Evolutionary conservation across 2,797 vertebrate species (phyloP).

Genomic region (Eulemur coronatus): DNA sequence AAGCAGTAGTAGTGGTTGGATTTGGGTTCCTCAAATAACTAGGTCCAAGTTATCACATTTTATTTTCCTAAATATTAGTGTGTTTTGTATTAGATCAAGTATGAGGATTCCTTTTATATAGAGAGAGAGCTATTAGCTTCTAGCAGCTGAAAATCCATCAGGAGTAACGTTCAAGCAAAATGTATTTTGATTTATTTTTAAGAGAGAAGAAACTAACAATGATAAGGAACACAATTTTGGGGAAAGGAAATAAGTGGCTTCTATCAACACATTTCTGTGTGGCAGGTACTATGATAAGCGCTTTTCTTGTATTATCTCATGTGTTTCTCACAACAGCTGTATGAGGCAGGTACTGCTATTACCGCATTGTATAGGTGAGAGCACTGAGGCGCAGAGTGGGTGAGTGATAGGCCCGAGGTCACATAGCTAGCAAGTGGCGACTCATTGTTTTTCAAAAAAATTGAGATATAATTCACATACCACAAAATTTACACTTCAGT

Average conservation of each 20-base stretch:
- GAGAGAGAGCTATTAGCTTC: not conserved
- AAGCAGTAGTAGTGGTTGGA: not conserved
- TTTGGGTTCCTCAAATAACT: not conserved
- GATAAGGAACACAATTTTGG: not conserved
- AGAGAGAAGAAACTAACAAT: not conserved
- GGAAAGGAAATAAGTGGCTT: not conserved
- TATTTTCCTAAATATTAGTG: not conserved
- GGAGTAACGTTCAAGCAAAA: not conserved
- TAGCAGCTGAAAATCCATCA: not conserved
- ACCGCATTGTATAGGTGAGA: not conserved
- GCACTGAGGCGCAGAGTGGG: not conserved
- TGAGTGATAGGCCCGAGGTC: not conserved
- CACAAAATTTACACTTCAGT: not conserved
- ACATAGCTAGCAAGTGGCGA: not conserved
- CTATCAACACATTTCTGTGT: not conserved
- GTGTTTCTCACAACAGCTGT: not conserved
- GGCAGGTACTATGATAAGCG: not conserved
- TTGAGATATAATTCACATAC: not conserved
- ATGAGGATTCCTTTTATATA: not conserved
- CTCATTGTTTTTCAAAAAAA: no score
- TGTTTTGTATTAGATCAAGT: not conserved
- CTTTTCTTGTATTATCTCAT: not conserved
- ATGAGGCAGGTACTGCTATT: fast-evolving
- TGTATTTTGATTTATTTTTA: not conserved
- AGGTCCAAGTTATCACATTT: not conserved